Evolutionary conservation across 1,140 invertebrate species (phyloP).

Genomic region (Triops cancriformis): DNA sequence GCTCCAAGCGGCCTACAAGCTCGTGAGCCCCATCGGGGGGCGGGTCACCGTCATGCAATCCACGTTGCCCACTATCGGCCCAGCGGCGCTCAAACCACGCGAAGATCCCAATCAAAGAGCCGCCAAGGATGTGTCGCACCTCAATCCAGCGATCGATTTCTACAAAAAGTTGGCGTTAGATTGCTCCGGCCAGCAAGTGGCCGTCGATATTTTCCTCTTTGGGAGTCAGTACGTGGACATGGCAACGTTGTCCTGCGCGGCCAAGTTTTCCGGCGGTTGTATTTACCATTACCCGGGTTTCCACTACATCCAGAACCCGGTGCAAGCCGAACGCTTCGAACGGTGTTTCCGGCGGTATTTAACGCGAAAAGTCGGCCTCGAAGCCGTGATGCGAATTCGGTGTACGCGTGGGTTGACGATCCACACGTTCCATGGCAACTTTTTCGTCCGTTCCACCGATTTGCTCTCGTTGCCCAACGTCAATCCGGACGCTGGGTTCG

Average conservation of each 20-base stretch:
- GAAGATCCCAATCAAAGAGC: slow-evolving; percentile 65
- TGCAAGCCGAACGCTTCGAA: slow-evolving; percentile 64
- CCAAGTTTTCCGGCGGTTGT: slow-evolving; percentile 90
- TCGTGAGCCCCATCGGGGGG: slow-evolving; percentile 85
- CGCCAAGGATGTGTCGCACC: slow-evolving; percentile 60
- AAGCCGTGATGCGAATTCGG: slow-evolving; percentile 94
- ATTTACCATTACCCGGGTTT: slow-evolving; percentile 89
- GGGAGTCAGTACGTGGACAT: slow-evolving; percentile 90
- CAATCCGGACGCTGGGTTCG: slow-evolving; percentile 95
- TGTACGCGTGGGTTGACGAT: slow-evolving; percentile 88
- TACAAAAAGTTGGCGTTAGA: slow-evolving; percentile 95
- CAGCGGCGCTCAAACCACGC: slow-evolving; percentile 25
- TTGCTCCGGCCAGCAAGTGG: slow-evolving; percentile 91
- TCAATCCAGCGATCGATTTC: slow-evolving; percentile 94
- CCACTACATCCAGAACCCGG: slow-evolving; percentile 56
- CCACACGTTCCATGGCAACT: slow-evolving; percentile 98
- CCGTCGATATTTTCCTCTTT: slow-evolving; percentile 89
- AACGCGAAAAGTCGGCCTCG: slow-evolving; percentile 94
- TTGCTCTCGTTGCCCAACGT: slow-evolving; percentile 92
- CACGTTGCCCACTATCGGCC: slow-evolving; percentile 75
- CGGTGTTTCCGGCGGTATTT: slow-evolving; percentile 79
- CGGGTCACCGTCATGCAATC: slow-evolving; percentile 89
- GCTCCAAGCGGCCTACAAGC: slow-evolving; percentile 81
- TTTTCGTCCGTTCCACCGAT: slow-evolving; percentile 97
- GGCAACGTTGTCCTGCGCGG: slow-evolving; percentile 82